These are phyloP conservation scores for Dusona sp. DNA, from an alignment of 2,888 invertebrate species.

Conservation along the genomic window DNA sequence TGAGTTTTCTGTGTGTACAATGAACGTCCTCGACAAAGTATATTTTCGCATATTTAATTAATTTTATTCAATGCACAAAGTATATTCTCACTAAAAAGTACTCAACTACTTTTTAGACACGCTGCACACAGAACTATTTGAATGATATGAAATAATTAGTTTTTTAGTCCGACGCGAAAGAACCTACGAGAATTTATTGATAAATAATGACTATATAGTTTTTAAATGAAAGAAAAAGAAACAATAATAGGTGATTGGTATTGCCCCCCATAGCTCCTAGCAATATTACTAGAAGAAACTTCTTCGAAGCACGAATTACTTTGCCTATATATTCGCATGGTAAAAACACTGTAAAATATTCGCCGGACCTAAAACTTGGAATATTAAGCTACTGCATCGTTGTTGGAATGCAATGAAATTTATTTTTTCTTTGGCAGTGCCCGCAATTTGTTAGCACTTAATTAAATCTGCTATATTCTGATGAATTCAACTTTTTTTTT, in stretches of 20 bases:
- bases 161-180: not conserved
- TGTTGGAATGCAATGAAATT: slow-evolving; percentile 4
- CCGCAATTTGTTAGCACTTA: slow-evolving; percentile 14
- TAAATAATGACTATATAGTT: not conserved
- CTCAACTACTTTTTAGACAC: not conserved
- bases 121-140: not conserved
- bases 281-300: slow-evolving; percentile 9
- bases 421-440: not conserved
- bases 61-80: slow-evolving; percentile 4
- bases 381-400: slow-evolving; percentile 10
- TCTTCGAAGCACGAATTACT: slow-evolving; percentile 39
- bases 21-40: slow-evolving; percentile 12
- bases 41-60: slow-evolving; percentile 13
- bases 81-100: slow-evolving; percentile 11
- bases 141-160: not conserved
- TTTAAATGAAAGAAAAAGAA: not conserved
- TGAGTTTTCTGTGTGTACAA: not conserved
- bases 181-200: not conserved
- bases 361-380: slow-evolving; percentile 48
- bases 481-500: not conserved
- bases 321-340: slow-evolving; percentile 35
- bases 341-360: slow-evolving; percentile 45
- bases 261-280: not conserved
- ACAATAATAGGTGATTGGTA: not conserved
- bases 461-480: not conserved